Evolutionary conservation across 1,140 invertebrate genomes (phyloP).

Genomic region (Tetranychus cinnabarinus): DNA sequence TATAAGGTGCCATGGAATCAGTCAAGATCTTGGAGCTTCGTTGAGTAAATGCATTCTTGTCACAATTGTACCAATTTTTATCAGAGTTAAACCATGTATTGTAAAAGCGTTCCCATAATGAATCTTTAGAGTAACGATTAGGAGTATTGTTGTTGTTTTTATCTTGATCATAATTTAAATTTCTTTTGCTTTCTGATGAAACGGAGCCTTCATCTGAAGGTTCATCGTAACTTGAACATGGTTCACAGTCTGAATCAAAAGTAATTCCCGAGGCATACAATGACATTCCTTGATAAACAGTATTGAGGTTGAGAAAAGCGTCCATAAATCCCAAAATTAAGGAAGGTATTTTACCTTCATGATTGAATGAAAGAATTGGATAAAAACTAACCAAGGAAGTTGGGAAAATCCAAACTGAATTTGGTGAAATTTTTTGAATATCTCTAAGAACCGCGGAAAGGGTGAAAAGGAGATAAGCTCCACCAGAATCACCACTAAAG

Average conservation of each 20-base stretch:
- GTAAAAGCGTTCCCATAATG: neutral
- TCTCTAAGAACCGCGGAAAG: neutral
- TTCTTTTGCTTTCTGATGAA: neutral
- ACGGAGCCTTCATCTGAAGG: neutral
- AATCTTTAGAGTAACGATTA: neutral
- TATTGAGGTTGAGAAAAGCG: neutral
- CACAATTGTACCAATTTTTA: neutral
- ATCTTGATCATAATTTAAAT: neutral
- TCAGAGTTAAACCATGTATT: neutral
- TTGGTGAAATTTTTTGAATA: neutral
- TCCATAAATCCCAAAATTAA: neutral
- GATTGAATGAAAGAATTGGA: neutral
- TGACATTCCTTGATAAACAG: neutral
- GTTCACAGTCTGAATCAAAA: neutral
- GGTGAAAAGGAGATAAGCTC: slow-evolving; percentile 50
- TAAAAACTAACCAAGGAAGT: neutral
- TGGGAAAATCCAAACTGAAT: neutral
- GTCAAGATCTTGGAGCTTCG: neutral
- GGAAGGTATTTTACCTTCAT: neutral
- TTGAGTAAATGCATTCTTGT: neutral
- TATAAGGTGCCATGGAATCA: neutral
- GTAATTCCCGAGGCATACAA: neutral
- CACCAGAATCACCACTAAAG: slow-evolving; percentile 59
- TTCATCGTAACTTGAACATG: neutral
- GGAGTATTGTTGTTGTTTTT: neutral